phyloP scores from a whole-genome alignment of 2,113 vertebrate genomes.

The Xiphophorus hellerii region DNA sequence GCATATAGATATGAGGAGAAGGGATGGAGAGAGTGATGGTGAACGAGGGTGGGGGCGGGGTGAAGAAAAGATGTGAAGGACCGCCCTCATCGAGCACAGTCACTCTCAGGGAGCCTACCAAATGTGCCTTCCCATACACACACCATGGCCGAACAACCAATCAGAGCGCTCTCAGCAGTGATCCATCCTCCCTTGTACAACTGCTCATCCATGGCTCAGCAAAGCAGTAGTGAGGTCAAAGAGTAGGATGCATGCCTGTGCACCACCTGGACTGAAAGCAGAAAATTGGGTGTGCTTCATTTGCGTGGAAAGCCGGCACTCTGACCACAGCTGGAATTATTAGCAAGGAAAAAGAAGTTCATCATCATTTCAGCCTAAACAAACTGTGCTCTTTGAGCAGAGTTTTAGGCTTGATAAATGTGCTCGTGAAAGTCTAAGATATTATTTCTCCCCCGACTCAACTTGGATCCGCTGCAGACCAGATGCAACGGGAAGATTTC shows the following conservation, averaged over 20 bases:
- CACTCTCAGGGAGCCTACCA: constrained; percentile 61
- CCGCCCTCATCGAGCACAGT: constrained; percentile 63
- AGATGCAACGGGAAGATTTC: constrained; percentile 23
- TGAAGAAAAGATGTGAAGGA: constrained; percentile 61
- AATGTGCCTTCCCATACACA: constrained; percentile 72
- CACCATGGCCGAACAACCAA: constrained; percentile 69
- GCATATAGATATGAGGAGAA: constrained; percentile 44
- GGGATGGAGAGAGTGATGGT: constrained; percentile 32
- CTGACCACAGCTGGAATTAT: not conserved
- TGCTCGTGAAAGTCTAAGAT: constrained; percentile 16
- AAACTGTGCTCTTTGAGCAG: constrained; percentile 13
- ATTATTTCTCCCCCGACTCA: constrained; percentile 22
- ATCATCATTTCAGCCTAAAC: constrained; percentile 19
- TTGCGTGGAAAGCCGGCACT: constrained; percentile 2
- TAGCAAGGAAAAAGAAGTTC: not conserved
- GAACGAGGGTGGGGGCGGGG: constrained; percentile 22
- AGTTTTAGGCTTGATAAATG: constrained; percentile 24
- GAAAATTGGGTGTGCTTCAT: constrained; percentile 7
- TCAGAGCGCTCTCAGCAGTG: constrained; percentile 63
- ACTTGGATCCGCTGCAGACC: constrained; percentile 28
- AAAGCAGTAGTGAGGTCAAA: constrained; percentile 67
- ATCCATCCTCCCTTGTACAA: constrained; percentile 72
- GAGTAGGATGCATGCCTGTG: constrained; percentile 40
- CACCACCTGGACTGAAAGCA: constrained; percentile 34
- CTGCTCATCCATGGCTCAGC: constrained; percentile 69